A percentile compares a stretch with the other conserved stretches of the same genome.
Conservation (phyloP, 2,113 vertebrate species). For the Turnix velox region DNA sequence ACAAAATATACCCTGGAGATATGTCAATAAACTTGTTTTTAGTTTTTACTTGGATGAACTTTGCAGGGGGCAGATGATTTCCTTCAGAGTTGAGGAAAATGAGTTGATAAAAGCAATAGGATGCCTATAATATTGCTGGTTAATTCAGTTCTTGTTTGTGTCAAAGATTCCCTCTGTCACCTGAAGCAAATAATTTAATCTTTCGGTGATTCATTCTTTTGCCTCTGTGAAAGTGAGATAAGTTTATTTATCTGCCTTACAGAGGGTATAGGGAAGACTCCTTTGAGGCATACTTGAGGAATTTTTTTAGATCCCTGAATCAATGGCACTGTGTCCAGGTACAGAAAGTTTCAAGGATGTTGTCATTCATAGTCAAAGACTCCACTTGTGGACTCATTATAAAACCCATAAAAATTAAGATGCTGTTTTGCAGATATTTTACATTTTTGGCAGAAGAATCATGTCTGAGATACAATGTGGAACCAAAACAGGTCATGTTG, state of each 20-base stretch:
- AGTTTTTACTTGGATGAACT: neutral
- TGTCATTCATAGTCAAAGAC: neutral
- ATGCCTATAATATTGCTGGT: neutral
- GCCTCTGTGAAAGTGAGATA: neutral
- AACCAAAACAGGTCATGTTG: neutral
- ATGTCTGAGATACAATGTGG: neutral
- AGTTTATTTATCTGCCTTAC: neutral
- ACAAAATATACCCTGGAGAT: neutral
- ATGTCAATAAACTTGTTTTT: accelerated
- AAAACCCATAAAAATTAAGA: neutral
- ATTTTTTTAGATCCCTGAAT: neutral
- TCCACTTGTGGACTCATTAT: neutral
- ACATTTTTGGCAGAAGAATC: neutral
- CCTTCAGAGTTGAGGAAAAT: neutral
- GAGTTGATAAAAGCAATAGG: neutral
- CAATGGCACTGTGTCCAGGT: neutral
- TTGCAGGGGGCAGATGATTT: neutral
- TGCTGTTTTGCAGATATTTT: neutral
- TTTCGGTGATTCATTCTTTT: neutral
- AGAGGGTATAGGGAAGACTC: neutral
- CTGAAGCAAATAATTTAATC: neutral
- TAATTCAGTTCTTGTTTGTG: neutral
- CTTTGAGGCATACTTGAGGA: neutral
- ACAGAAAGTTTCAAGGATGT: neutral
- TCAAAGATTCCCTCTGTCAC: neutral